Percentiles rank a stretch among this genome's conserved stretches.
phyloP scores from a whole-genome alignment of 1,140 invertebrate genomes.

The Drosophila grimshawi region DNA sequence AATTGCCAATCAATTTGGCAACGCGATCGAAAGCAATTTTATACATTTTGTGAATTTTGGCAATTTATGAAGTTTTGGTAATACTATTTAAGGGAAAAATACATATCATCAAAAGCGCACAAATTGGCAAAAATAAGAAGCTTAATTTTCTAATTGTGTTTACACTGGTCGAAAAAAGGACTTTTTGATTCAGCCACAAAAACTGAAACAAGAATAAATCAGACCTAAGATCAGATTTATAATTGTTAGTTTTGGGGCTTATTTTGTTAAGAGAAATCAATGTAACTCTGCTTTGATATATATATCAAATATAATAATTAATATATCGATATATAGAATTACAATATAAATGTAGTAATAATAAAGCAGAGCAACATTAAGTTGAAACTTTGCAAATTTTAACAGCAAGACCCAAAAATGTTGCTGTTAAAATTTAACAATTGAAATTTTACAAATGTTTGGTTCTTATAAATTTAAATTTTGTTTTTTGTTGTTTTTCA shows the following conservation, averaged over 20 bases:
- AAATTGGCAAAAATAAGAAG: constrained; percentile 52
- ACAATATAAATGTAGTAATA: background rate
- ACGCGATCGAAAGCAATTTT: constrained; percentile 56
- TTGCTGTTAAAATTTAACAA: constrained; percentile 51
- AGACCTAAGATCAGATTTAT: constrained; percentile 13
- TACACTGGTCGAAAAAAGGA: constrained; percentile 67
- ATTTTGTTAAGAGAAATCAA: constrained; percentile 41
- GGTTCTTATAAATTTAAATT: constrained; percentile 23
- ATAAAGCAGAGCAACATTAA: constrained; percentile 37
- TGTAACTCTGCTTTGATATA: constrained; percentile 33
- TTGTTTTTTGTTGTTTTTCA: constrained; percentile 43
- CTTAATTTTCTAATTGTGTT: constrained; percentile 30
- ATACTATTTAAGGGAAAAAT: background rate
- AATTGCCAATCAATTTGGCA: constrained; percentile 68
- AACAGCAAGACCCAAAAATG: constrained; percentile 25
- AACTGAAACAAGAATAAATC: constrained; percentile 38
- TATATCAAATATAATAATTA: background rate
- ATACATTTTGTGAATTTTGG: constrained; percentile 39
- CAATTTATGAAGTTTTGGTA: constrained; percentile 54
- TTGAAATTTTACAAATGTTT: constrained; percentile 29
- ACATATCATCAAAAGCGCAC: constrained; percentile 53
- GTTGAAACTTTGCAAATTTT: constrained; percentile 53
- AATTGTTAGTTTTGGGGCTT: constrained; percentile 26
- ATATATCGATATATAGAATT: background rate
- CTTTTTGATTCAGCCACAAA: constrained; percentile 38